phyloP scores from a whole-genome alignment of 2,888 invertebrate species.

The Eupithecia exiguata region DNA sequence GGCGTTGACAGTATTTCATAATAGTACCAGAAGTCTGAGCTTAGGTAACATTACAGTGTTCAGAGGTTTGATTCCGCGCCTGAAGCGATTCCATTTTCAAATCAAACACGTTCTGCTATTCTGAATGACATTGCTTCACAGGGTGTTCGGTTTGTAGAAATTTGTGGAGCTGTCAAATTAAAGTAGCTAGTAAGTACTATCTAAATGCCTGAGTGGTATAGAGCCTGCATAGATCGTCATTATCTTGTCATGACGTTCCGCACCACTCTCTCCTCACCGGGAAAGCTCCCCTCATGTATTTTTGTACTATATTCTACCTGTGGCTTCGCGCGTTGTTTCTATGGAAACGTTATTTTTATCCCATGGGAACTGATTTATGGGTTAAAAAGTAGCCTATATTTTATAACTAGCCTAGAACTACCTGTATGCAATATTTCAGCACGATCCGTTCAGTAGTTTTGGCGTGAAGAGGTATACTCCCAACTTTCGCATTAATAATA shows the following conservation, averaged over 20 bases:
- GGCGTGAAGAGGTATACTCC: too few species aligned
- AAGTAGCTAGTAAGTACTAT: not conserved
- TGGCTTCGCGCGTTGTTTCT: too few species aligned
- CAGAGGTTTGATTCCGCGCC: constrained; percentile 43
- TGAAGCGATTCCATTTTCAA: constrained; percentile 52
- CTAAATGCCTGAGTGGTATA: not conserved
- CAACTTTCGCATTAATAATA: too few species aligned
- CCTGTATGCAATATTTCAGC: too few species aligned
- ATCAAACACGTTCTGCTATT: constrained; percentile 54
- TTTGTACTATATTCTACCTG: not conserved
- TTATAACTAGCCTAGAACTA: too few species aligned
- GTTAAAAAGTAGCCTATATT: too few species aligned
- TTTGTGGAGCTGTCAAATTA: not conserved
- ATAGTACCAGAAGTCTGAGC: constrained; percentile 10
- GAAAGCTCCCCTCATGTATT: not conserved
- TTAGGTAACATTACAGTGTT: constrained; percentile 21
- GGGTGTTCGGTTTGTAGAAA: constrained; percentile 34
- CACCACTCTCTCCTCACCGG: not conserved
- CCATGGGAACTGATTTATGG: too few species aligned
- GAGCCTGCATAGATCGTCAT: not conserved
- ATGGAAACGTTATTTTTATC: too few species aligned
- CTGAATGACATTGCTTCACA: constrained; percentile 45
- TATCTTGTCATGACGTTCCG: not conserved
- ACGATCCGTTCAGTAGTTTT: too few species aligned
- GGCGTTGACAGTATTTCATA: not conserved